phyloP scores from a whole-genome alignment of 2,888 invertebrate genomes.

The Epirrhoe alternata region DNA sequence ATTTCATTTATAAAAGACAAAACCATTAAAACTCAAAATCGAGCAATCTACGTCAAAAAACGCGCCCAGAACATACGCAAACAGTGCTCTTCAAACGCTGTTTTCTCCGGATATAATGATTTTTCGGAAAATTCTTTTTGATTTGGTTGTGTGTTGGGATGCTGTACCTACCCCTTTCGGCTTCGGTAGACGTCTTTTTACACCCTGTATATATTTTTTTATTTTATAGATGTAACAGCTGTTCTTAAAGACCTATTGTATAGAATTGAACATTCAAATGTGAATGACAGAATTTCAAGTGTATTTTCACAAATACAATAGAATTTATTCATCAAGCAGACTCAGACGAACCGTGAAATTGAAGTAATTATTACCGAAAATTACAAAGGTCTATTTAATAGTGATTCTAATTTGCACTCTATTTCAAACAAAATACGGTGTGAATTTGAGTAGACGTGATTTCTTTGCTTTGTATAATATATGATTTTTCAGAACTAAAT shows the following conservation, averaged over 20 bases:
- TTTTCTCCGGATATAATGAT: no score
- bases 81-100: no score
- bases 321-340: constrained; percentile 10
- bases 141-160: no score
- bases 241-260: neutral
- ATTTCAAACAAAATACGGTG: neutral
- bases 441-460: neutral
- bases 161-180: no score
- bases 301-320: constrained; percentile 6
- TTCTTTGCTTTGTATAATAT: neutral
- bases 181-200: no score
- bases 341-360: constrained; percentile 11
- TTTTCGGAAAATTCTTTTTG: no score
- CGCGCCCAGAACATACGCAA: no score
- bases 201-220: no score
- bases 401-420: neutral
- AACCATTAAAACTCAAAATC: no score
- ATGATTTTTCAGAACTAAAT: neutral
- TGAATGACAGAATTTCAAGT: constrained; percentile 7
- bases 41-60: no score
- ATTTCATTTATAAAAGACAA: no score
- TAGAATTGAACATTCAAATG: neutral
- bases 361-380: constrained; percentile 13
- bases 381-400: neutral
- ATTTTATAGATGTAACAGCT: neutral